phyloP scores from a whole-genome alignment of 2,113 vertebrate genomes.

The Ceuthmochares aereus region DNA sequence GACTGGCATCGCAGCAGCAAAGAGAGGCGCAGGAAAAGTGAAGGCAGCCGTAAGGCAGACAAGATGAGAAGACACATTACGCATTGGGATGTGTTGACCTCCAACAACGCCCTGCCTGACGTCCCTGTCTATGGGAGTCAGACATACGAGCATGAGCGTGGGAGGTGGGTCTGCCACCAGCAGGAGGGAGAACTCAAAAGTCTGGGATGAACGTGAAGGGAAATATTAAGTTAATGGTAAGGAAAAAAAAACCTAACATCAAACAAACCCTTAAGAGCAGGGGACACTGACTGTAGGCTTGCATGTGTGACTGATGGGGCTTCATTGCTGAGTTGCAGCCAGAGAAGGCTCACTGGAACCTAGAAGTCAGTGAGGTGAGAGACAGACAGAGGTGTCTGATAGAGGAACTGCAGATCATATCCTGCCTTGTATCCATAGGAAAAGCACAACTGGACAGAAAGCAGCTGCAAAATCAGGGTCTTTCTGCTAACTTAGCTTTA shows the following conservation, averaged over 20 bases:
- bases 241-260: background rate
- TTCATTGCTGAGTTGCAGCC: background rate
- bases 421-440: background rate
- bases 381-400: accelerated
- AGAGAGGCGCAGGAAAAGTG: background rate
- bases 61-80: background rate
- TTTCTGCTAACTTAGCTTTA: background rate
- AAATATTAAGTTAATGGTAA: background rate
- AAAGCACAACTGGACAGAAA: background rate
- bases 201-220: background rate
- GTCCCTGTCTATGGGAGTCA: background rate
- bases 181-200: background rate
- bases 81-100: background rate
- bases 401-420: background rate
- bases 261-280: background rate
- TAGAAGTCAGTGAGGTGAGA: background rate
- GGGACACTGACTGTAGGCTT: background rate
- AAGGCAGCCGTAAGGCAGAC: background rate
- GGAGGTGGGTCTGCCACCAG: background rate
- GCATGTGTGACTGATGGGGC: accelerated
- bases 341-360: background rate
- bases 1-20: background rate
- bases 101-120: background rate
- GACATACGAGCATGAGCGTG: accelerated
- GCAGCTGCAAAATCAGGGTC: background rate